Percentiles rank a stretch among this genome's conserved stretches.
Conservation (phyloP, 2,797 vertebrate species). For the Enteromius afrohamiltoni region DNA sequence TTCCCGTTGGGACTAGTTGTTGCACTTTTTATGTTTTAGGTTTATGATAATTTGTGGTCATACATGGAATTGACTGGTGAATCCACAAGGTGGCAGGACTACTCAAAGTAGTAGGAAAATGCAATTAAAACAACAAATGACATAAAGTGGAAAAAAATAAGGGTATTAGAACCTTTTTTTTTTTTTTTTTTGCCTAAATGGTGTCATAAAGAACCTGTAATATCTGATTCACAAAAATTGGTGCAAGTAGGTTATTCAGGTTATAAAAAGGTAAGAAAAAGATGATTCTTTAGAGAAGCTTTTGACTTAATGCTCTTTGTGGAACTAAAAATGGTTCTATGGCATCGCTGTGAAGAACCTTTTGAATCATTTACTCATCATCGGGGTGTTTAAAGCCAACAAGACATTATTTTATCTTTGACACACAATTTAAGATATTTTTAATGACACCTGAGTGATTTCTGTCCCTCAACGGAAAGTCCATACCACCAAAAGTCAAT, state of each 20-base stretch:
- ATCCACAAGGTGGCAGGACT: neutral
- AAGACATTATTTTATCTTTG: neutral
- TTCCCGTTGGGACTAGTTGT: neutral
- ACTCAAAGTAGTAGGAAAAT: neutral
- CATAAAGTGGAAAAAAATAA: neutral
- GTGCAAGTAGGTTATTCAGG: too few relatives aligned
- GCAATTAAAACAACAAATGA: neutral
- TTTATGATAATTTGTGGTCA: neutral
- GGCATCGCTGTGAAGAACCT: too few relatives aligned
- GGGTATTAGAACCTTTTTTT: too few relatives aligned
- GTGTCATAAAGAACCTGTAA: too few relatives aligned
- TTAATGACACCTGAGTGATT: neutral
- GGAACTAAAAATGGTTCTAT: too few relatives aligned
- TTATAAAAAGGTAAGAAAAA: too few relatives aligned
- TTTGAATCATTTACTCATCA: neutral
- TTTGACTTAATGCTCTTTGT: too few relatives aligned
- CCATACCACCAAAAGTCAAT: neutral
- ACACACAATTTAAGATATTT: neutral
- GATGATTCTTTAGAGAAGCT: too few relatives aligned
- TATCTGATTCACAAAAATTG: too few relatives aligned
- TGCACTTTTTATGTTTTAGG: neutral
- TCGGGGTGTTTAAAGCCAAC: neutral
- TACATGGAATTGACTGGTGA: neutral
- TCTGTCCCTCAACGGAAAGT: neutral
- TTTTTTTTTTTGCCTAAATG: too few relatives aligned